Conservation (phyloP, 2,888 invertebrate genomes). For the Synergus japonicus region DNA sequence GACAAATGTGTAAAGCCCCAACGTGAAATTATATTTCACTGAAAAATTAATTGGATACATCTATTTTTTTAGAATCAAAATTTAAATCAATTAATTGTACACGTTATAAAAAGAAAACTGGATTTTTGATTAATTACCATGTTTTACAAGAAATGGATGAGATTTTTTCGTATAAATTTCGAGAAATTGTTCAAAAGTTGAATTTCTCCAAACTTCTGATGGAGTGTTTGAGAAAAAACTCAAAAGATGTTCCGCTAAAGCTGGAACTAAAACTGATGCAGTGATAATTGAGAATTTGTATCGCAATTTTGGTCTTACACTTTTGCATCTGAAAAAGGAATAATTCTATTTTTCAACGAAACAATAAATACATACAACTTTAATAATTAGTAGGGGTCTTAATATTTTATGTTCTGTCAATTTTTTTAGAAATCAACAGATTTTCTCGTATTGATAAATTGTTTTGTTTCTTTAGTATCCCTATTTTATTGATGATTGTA, state of each 20-base stretch:
- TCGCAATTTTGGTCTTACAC: constrained; percentile 62
- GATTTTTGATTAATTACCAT: constrained; percentile 58
- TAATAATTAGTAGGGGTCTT: background rate
- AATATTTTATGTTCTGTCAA: background rate
- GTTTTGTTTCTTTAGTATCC: background rate
- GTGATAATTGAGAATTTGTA: constrained; percentile 68
- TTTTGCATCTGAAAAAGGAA: constrained; percentile 59
- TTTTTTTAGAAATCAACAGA: background rate
- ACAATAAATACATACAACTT: background rate
- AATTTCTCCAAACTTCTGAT: constrained; percentile 58
- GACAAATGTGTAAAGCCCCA: constrained; percentile 72
- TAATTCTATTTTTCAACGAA: background rate
- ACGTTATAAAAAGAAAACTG: background rate
- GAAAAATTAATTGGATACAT: background rate
- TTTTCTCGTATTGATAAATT: background rate
- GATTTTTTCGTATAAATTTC: constrained; percentile 65
- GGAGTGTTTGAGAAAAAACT: constrained; percentile 67
- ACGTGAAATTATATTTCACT: constrained; percentile 67
- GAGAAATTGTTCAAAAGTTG: constrained; percentile 64
- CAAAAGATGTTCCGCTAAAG: constrained; percentile 70
- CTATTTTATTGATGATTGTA: background rate
- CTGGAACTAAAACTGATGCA: constrained; percentile 61
- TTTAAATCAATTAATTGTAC: constrained; percentile 1
- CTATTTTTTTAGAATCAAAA: background rate
- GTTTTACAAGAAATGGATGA: constrained; percentile 69